These are phyloP conservation scores for Semaprochilodus insignis DNA, from an alignment of 2,797 vertebrate species.

Conservation along the genomic window DNA sequence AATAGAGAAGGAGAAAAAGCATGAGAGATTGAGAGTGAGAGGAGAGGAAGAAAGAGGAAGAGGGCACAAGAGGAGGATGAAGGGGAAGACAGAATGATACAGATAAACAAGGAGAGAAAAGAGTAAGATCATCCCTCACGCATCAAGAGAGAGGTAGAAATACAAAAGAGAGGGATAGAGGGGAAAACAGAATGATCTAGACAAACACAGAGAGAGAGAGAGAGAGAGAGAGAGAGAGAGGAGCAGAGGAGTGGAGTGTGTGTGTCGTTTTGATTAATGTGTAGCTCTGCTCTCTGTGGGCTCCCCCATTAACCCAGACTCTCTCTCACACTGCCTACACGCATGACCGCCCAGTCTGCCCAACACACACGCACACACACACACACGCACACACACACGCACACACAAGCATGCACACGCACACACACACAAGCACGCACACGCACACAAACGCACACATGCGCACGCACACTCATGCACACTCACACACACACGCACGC, in stretches of 20 bases:
- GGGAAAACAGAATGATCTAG: background rate
- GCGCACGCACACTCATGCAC: no score
- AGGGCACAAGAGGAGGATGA: no score
- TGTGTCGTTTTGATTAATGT: slow-evolving; percentile 77
- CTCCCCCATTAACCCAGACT: slow-evolving; percentile 76
- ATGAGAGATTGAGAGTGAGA: no score
- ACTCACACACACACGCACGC: slow-evolving; percentile 40
- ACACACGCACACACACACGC: slow-evolving; percentile 41
- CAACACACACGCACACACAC: slow-evolving; percentile 40
- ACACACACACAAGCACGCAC: slow-evolving; percentile 33
- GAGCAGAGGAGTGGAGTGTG: background rate
- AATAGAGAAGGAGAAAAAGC: background rate
- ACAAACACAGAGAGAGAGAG: background rate
- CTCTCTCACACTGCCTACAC: slow-evolving; percentile 72
- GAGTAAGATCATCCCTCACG: no score
- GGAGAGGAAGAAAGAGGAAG: no score
- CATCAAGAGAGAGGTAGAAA: no score
- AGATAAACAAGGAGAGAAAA: no score
- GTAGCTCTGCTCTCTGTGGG: slow-evolving; percentile 74
- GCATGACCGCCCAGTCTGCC: slow-evolving; percentile 75
- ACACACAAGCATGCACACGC: background rate
- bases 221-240: slow-evolving; percentile 1
- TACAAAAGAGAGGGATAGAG: background rate
- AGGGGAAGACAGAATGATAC: no score
- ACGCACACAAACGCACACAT: no score